Conservation (phyloP, 2,888 invertebrate species). For the Acanthococcus lagerstroemiae region DNA sequence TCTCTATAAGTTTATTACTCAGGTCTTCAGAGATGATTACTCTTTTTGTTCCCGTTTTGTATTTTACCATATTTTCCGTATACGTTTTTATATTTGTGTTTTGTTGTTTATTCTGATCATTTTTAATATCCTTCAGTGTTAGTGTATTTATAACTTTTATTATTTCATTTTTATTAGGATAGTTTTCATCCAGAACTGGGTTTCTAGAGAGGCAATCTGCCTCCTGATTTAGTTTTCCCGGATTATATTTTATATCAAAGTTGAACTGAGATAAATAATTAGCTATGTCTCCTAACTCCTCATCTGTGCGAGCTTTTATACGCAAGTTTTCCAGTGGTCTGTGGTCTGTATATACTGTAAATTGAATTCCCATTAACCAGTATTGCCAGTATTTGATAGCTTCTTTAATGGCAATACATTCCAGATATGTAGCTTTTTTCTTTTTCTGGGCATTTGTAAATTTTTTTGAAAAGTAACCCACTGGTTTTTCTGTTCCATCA, state of each 20-base stretch:
- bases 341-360: slow-evolving; percentile 29
- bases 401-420: slow-evolving; percentile 33
- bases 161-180: too few species aligned
- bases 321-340: slow-evolving; percentile 35
- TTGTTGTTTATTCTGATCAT: too few species aligned
- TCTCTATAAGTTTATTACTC: not conserved
- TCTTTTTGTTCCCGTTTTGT: too few species aligned
- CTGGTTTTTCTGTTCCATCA: slow-evolving; percentile 33
- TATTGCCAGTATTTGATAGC: slow-evolving; percentile 32
- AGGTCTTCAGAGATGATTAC: not conserved
- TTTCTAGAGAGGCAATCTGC: slow-evolving; percentile 35
- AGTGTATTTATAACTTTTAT: not conserved
- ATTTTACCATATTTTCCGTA: too few species aligned
- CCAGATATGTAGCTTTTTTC: slow-evolving; percentile 32
- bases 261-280: slow-evolving; percentile 35
- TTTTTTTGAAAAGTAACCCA: slow-evolving; percentile 35
- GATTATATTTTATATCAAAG: slow-evolving; percentile 34
- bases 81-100: too few species aligned
- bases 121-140: not conserved
- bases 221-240: slow-evolving; percentile 35
- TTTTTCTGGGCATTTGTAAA: slow-evolving; percentile 26
- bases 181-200: slow-evolving; percentile 34
- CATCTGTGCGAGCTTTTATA: slow-evolving; percentile 34
- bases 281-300: slow-evolving; percentile 34
- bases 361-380: slow-evolving; percentile 21